Base-by-base conservation (phyloP, 2,888 invertebrate species). In the Aethes cnicana region DNA sequence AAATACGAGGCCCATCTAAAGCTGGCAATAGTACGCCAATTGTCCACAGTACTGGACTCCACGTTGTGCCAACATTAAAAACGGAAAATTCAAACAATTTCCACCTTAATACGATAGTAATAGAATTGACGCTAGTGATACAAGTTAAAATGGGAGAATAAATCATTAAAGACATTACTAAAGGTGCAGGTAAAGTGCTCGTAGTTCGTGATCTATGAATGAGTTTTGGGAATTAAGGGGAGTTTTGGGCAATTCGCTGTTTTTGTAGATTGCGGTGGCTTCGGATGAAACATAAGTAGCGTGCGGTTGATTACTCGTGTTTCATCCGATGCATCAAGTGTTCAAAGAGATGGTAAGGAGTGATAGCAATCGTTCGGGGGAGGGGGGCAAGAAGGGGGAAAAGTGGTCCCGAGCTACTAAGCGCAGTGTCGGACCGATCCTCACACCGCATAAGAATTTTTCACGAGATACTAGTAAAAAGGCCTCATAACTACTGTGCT, bases 201-300 rank as follows among this genome's bases (percentile, higher is more conserved):
- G 62, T 69, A 68, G 68, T 70, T 62, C 78, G 77, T 80, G 77
- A 74, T 77, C 74, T 74, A 81, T 85, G 84, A 87, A 87, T 86
- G 79, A 72, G 68, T 72, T 78, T 78, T 48, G 62, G 66, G 76
- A 77, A 76, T 81, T 74, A 77, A 58, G 54, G 44, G 58, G 58
- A 61, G 63, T 62, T 49, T 52, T 52, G 44, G 44, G 46, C 39
- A 52, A 52, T 33, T 18, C 32, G 11, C 11, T 54, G 30, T 48
- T 55, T 54, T 50, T 46, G 21, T 39, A 41, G 32, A 46, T 35
- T 50, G 43, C 30, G 32, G 44, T 4, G 5, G 14, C 17, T 32
- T 32, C 17, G 3, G 8, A 23, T 23, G n/a, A n/a, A n/a, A n/a
- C n/a, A n/a, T n/a, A n/a, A n/a, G n/a, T n/a, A n/a, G n/a, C n/a